phyloP scores from a whole-genome alignment of 1,140 invertebrate genomes.

The Cecropterus lyciades region DNA sequence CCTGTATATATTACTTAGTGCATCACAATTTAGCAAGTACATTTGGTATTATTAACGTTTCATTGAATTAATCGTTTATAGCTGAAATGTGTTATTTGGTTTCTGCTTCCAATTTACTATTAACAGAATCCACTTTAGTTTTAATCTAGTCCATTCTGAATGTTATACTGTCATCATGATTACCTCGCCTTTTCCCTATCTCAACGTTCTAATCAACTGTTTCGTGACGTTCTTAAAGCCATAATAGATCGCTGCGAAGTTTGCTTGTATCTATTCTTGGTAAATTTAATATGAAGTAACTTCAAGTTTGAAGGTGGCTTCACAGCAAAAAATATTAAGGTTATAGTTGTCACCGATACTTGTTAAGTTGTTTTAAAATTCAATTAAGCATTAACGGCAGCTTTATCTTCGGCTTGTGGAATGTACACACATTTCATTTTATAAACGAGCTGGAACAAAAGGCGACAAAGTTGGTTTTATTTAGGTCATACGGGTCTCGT shows the following conservation, averaged over 20 bases:
- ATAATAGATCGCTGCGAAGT: slow-evolving; percentile 20
- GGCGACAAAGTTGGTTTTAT: slow-evolving; percentile 58
- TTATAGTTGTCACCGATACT: background rate
- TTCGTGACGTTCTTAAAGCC: slow-evolving; percentile 23
- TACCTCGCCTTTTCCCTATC: slow-evolving; percentile 31
- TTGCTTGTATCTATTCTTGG: slow-evolving; percentile 2
- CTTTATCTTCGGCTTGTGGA: slow-evolving; percentile 22
- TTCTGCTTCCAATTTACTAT: slow-evolving; percentile 15
- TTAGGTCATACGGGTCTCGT: slow-evolving; percentile 53
- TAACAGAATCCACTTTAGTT: slow-evolving; percentile 27
- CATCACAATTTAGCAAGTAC: too few relatives aligned
- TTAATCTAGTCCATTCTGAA: slow-evolving; percentile 23
- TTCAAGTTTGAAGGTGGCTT: background rate
- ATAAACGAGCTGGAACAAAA: slow-evolving; percentile 62
- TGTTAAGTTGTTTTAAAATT: slow-evolving; percentile 24
- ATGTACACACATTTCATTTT: slow-evolving; percentile 49
- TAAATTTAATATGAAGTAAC: slow-evolving; percentile 16
- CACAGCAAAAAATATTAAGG: background rate
- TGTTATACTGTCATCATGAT: slow-evolving; percentile 32
- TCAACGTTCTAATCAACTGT: slow-evolving; percentile 24
- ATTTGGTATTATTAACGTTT: too few relatives aligned
- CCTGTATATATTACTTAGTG: too few relatives aligned
- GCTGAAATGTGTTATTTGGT: too few relatives aligned
- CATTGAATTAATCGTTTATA: too few relatives aligned
- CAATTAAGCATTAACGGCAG: slow-evolving; percentile 29